Base-by-base conservation (phyloP, 2,797 vertebrate species). In the Heteromormyrus szaboi region DNA sequence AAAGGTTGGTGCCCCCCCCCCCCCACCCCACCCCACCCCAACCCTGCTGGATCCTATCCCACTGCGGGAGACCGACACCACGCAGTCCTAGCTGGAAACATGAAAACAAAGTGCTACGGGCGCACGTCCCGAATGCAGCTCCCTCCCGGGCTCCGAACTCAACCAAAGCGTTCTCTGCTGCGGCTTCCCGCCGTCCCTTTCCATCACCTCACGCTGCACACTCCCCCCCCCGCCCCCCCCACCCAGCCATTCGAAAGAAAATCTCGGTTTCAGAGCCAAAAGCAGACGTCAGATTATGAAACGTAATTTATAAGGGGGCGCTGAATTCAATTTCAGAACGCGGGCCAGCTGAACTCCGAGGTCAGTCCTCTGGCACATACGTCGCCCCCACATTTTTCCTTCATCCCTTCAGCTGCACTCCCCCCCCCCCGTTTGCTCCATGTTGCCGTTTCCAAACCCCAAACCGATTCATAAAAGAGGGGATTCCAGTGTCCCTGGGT, bases 361-460 rank as follows among this genome's bases (percentile, higher is more conserved):
- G 85, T 59, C 53, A 59, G 19, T 12, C 53, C 54, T 53, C 54
- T 14, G 33, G 37, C 54, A 87, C 33, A 22, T 59, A 8, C 22
- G 19, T 14, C 14, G 5, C 19, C 51, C 22, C 46, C 81, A 22
- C 9, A 41, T 86, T 33, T 50, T 53, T 54, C 25, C 25, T 33
- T 37, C 85, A 62, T 59, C 37, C 48, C 59, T 62, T 50, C 85
- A 62, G 17, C 33, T 41, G 14, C 4, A 2, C 12, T 2, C 5
- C 4, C 11, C 48, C 81, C 4, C 46, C 46, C n/a, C 46, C 87
- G n/a, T 76, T 81, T 62, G n/a, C 25, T 37, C 53, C 14, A 81
- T 29, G 46, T 88, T 25, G 68, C n/a, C 46, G 1, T 56, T 53
- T 88, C 87, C 48, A 81, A 88, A 88, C 46, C 48, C 62, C 44